Percentiles rank a stretch among this genome's conserved stretches.
Conservation (phyloP, 2,797 vertebrate species). For the Lateolabrax maculatus region DNA sequence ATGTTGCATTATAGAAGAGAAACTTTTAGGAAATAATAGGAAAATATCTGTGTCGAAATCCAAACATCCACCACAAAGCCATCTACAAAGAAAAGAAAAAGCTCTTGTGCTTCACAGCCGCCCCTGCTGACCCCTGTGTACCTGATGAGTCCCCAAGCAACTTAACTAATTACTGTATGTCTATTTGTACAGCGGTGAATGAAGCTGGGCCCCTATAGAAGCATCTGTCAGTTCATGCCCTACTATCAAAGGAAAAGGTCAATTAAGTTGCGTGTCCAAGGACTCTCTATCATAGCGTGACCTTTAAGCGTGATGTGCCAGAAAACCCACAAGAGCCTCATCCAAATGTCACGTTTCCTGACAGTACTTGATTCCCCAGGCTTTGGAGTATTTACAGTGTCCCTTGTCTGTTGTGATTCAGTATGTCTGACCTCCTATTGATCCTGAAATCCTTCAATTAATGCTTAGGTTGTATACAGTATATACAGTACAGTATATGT, state of each 20-base stretch:
- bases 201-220: slow-evolving; percentile 31
- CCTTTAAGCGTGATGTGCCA: slow-evolving; percentile 76
- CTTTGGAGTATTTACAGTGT: slow-evolving; percentile 49
- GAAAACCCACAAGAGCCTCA: slow-evolving; percentile 66
- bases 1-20: not conserved
- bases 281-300: slow-evolving; percentile 76
- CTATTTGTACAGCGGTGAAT: slow-evolving; percentile 55
- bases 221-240: slow-evolving; percentile 63
- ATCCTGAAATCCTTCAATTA: not conserved
- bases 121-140: slow-evolving; percentile 9
- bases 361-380: slow-evolving; percentile 39
- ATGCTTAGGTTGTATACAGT: not conserved
- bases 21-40: not conserved
- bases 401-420: slow-evolving; percentile 36
- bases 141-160: slow-evolving; percentile 65
- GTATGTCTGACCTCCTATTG: not conserved
- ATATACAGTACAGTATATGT: too few species aligned
- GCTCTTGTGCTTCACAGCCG: slow-evolving; percentile 5
- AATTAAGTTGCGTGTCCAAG: slow-evolving; percentile 75
- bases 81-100: not conserved
- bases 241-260: slow-evolving; percentile 78
- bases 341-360: slow-evolving; percentile 80
- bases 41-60: not conserved
- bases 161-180: slow-evolving; percentile 66
- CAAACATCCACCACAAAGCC: not conserved